Evolutionary conservation across 1,140 invertebrate genomes (phyloP).

Genomic region (Antheraea pernyi): DNA sequence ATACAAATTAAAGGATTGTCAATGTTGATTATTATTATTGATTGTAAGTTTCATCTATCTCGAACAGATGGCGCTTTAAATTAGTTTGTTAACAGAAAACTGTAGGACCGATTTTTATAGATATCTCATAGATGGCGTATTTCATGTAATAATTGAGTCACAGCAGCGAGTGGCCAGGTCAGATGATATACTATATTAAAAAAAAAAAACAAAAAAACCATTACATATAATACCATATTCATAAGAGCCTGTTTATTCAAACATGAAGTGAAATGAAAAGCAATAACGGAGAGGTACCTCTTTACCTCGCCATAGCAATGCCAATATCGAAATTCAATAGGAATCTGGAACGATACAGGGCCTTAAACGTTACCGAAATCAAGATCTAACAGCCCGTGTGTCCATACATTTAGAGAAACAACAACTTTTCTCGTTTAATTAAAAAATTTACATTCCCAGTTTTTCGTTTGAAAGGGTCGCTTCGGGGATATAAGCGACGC

Average conservation of each 20-base stretch:
- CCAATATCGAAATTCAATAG: slow-evolving; percentile 30
- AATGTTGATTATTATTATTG: too few relatives aligned
- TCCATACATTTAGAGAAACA: not conserved
- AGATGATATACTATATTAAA: too few relatives aligned
- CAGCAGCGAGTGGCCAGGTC: too few relatives aligned
- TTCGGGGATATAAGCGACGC: not conserved
- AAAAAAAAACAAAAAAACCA: too few relatives aligned
- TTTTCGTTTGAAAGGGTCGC: not conserved
- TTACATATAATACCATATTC: not conserved
- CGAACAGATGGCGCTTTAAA: too few relatives aligned
- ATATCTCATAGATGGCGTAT: too few relatives aligned
- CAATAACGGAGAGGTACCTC: slow-evolving; percentile 13
- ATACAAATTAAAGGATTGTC: too few relatives aligned
- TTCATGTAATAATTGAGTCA: too few relatives aligned
- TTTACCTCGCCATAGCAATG: slow-evolving; percentile 20
- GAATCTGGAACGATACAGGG: slow-evolving; percentile 22
- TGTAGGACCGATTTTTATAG: too few relatives aligned
- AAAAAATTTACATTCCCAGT: not conserved
- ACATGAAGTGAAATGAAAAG: slow-evolving; percentile 19
- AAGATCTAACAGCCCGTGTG: slow-evolving; percentile 21
- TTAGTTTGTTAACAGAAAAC: too few relatives aligned
- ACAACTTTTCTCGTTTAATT: slow-evolving; percentile 1
- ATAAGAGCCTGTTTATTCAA: not conserved
- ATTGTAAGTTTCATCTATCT: too few relatives aligned
- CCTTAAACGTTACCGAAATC: slow-evolving; percentile 25